Evolutionary conservation across 2,888 invertebrate genomes (phyloP), one percentile per base, ranked within the genome.

Genomic region (Ptychoptera albimana): DNA sequence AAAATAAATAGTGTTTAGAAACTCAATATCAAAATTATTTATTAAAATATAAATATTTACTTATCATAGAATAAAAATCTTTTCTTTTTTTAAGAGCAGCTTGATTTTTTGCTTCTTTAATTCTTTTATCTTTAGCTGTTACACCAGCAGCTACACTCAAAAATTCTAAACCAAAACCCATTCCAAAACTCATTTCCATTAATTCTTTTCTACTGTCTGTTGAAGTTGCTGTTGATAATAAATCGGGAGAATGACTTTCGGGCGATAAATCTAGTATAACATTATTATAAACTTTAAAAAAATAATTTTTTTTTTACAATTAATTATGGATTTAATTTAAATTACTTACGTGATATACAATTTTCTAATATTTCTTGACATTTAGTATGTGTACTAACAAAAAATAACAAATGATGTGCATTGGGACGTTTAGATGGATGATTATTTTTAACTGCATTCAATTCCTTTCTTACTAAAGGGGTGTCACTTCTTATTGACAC

Each of bases 101-200:
- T 51, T 73, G 70, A 61, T 85, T 79, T 64, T 84, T 79, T 42
- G 79, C 77, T 66, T 86, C 86, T 61, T 88, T 89, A 49, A 82
- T 77, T 38, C 89, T 74, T 62, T 89, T 89, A 63, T 89, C 89
- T 66, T 89, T 88, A 43, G 88, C 88, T 13, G 84, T 83, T 49
- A 83, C 81, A 42, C 83, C 87, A 41, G 89, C 88, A 9, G 86
- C 85, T 45, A 87, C 78, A 53, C 83, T 83, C n/a, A 85, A 60
- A 47, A 73, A 68, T 47, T 72, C 71, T 51, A 74, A 67, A 45
- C 70, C 66, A 46, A 70, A 67, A 2, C 67, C 64, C 50, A 67
- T 61, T 44, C 64, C 65, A 12, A 58, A 55, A 9, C 66, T 63
- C 37, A 69, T 59, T 50, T 66, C 65, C 62, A 66, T 69, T 49